Evolutionary conservation across 1,140 invertebrate genomes (phyloP).

Genomic region (Drosophila insularis): DNA sequence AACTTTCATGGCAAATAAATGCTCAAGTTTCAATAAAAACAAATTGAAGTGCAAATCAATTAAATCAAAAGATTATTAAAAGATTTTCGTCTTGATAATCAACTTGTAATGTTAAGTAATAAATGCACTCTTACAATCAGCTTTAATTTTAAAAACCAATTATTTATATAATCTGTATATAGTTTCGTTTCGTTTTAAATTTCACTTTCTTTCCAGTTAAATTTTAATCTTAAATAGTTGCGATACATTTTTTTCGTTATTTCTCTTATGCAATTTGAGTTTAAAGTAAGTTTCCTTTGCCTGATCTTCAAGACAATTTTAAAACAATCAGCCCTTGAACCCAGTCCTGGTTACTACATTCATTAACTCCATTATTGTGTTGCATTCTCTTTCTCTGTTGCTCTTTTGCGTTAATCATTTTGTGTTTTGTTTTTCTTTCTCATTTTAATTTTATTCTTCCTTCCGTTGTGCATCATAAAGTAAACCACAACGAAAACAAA

Average conservation of each 20-base stretch:
- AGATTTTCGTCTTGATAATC: too few relatives aligned
- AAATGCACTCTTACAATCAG: too few relatives aligned
- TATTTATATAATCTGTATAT: too few relatives aligned
- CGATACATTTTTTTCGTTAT: too few relatives aligned
- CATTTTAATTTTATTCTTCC: conserved; percentile 62
- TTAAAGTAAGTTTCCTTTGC: too few relatives aligned
- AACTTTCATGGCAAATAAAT: conserved; percentile 16
- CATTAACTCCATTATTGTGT: background rate
- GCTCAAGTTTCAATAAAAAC: background rate
- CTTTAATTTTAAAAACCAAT: too few relatives aligned
- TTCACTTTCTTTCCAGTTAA: too few relatives aligned
- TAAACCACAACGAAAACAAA: conserved; percentile 8
- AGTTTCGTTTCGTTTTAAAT: too few relatives aligned
- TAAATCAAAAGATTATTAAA: conserved; percentile 7
- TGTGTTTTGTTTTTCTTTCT: conserved; percentile 47
- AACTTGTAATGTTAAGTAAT: too few relatives aligned
- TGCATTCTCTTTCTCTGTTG: conserved; percentile 1
- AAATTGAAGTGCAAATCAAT: conserved; percentile 9
- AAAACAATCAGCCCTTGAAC: background rate
- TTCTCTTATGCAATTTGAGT: too few relatives aligned
- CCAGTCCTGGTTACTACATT: background rate
- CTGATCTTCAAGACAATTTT: too few relatives aligned
- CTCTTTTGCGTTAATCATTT: conserved; percentile 60
- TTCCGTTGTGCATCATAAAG: conserved; percentile 47
- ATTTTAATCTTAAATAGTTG: too few relatives aligned